Conservation (phyloP, 2,113 vertebrate species). For the Leiothrix lutea region DNA sequence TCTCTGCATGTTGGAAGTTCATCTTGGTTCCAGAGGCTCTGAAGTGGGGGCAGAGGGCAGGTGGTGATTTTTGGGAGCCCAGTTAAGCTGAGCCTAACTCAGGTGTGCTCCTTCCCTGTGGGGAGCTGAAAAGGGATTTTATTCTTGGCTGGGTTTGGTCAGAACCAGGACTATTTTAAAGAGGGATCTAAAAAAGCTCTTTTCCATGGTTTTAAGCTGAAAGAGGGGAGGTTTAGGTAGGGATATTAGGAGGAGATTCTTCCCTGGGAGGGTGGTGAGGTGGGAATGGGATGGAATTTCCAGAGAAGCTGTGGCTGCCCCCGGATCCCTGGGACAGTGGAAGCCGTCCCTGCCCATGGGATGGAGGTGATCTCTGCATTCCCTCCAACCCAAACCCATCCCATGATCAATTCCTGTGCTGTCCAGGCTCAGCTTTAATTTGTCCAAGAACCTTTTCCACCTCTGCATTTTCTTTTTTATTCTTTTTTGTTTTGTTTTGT, state of each 20-base stretch:
- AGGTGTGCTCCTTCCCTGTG: accelerated
- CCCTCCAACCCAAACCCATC: not conserved
- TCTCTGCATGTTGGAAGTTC: not conserved
- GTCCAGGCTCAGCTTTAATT: not conserved
- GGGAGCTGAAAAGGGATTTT: not conserved
- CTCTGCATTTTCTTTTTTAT: not conserved
- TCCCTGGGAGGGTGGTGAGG: not conserved
- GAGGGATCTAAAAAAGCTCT: not conserved
- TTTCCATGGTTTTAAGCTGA: not conserved
- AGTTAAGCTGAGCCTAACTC: not conserved
- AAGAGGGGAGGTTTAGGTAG: not conserved
- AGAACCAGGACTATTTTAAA: not conserved
- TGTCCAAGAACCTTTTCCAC: not conserved
- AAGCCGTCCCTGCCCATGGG: not conserved
- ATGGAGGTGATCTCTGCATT: too few relatives aligned
- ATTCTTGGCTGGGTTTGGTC: not conserved
- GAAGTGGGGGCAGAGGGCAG: not conserved
- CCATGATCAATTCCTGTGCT: not conserved
- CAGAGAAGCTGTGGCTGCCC: not conserved
- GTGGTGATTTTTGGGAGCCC: not conserved
- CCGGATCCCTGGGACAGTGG: not conserved
- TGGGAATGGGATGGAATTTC: not conserved
- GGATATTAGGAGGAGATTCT: not conserved
- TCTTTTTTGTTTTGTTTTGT: not conserved
- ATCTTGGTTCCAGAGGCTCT: not conserved